Base-by-base conservation (phyloP, 1,140 invertebrate species). In the Dolichoris vasculosae region DNA sequence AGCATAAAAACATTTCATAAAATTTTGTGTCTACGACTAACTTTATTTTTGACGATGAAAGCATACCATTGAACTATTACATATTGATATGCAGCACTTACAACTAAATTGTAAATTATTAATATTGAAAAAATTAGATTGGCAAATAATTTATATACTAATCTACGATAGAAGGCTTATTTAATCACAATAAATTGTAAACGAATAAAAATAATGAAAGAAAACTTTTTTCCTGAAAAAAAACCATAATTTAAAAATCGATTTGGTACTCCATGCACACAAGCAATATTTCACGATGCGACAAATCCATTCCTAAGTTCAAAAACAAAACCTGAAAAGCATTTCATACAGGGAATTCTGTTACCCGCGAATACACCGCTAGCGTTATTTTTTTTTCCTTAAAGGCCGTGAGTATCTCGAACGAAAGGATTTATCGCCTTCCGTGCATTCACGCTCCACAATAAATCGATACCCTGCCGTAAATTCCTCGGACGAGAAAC, bases 381-480 rank as follows among this genome's bases (percentile, higher is more conserved):
- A 1, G 63, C 63, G 8, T 32, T n/a, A 1, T 32, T 15, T 64
- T 32, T 64, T 69, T 20, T 69, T 35, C 64, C 30, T 2, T 32
- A 6, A 59, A 59, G 13, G 55, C 55, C 55, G 55, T 26, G 23
- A 59, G 20, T 26, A 26, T 59, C 20, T 23, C 55, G 20, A 26
- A 4, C 20, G 23, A 59, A 13, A 38, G 64, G 30, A 69, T 69
- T 69, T 69, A 69, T 69, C 64, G 32, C 63, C 63, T n/a, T n/a
- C n/a, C 63, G 63, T n/a, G n/a, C 63, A 32, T n/a, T 32, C 26
- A 32, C 64, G 30, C 64, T 32, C 64, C 30, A 38, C 64, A 17
- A 69, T 69, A 69, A 69, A 69, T 69, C 64, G 64, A 69, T 69
- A 69, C 0, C 64, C 64, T 32, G 30, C 32, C 64, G 64, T 69